Evolutionary conservation across 2,888 invertebrate genomes (phyloP), one percentile per base, ranked within the genome.

Genomic region (Sesia apiformis): DNA sequence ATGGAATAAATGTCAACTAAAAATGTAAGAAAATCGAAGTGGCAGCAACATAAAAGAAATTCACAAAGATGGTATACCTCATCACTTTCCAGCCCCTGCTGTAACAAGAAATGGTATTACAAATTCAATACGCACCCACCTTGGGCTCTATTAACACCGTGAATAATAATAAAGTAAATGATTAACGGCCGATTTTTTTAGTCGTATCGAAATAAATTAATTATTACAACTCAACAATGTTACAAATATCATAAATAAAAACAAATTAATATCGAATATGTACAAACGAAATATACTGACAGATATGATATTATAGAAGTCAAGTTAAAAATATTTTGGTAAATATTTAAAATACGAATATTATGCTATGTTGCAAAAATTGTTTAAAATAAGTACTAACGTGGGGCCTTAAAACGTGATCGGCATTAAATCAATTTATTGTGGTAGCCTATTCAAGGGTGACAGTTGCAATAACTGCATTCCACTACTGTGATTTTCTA

Each of bases 11-110:
- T 80, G 77, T 80, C 74, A 87, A 86, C 84, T 84, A 84, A 86
- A 80, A 87, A 71, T 76, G 74, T 77, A 84, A 82, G 73, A 85
- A 84, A 84, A 86, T 82, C 74, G 78, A 39, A 87, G 87, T 89
- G 86, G 88, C 88, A 86, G 87, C 87, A 88, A 89, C 89, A 85
- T 79, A 88, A 89, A 86, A 86, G 79, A 82, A 88, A 85, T 85
- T 87, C 84, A 84, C 84, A 88, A 88, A 90, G 83, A 88, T 88
- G 88, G 86, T 91, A 91, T 93, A 95, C 95, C 95, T 95, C 95
- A 92, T 95, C 95, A 93, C 94, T 94, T 93, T 95, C 95, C 95
- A 95, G 94, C 94, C 94, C 95, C 94, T 95, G 94, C 95, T 95
- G 93, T 91, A 93, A 92, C 92, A 93, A 91, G 89, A 89, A 89